Conservation (phyloP, 2,113 vertebrate species). For the Phocoena sinus region DNA sequence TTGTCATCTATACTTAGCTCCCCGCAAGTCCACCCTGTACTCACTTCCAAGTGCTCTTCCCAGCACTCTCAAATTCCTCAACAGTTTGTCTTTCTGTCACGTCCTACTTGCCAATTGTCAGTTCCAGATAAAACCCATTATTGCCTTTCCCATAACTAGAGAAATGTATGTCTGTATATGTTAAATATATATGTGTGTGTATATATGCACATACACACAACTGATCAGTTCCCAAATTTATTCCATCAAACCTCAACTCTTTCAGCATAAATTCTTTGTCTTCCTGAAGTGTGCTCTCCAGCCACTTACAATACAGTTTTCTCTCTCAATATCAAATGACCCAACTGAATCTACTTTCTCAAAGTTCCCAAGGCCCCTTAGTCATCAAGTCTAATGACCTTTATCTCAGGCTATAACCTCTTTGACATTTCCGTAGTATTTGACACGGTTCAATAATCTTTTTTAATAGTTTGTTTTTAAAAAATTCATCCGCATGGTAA, state of each 20-base stretch:
- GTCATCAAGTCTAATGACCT: background rate
- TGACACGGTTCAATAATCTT: background rate
- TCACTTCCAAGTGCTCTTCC: background rate
- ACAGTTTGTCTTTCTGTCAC: background rate
- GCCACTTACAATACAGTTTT: background rate
- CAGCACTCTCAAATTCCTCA: background rate
- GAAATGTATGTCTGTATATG: background rate
- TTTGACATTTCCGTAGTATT: background rate
- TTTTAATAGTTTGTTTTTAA: background rate
- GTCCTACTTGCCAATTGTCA: background rate
- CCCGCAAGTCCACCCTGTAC: background rate
- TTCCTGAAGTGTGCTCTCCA: background rate
- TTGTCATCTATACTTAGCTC: background rate
- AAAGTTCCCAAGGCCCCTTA: background rate
- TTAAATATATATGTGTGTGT: background rate
- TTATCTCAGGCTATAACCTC: background rate
- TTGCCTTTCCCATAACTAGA: background rate
- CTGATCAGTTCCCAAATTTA: background rate
- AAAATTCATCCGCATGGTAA: background rate
- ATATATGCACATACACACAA: background rate
- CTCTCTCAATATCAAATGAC: background rate
- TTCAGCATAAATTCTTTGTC: background rate
- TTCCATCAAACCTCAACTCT: background rate
- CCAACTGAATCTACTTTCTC: background rate
- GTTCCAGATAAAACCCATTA: background rate